Base-by-base conservation (phyloP, 30 jellyfish, hydroid and myxozoan species). In the Pseudorhiza aurosa region DNA sequence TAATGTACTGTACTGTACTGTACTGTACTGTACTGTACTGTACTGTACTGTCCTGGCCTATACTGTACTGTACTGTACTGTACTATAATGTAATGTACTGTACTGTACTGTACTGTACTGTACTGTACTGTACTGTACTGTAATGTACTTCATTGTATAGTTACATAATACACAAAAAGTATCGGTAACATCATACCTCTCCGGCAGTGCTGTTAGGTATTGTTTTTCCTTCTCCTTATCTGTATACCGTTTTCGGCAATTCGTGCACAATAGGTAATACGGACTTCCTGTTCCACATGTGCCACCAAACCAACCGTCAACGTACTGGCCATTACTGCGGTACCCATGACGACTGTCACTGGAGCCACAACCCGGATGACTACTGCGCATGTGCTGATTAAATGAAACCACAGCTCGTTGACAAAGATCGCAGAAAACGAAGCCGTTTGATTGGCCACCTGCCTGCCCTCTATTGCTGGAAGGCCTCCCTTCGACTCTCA, bases 271-370 rank as follows among this genome's bases (percentile, higher is more conserved):
- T 10, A 91, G 85, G 70, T 91, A 91, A 69, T 91, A 91, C n/a
- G 98, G 95, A 45, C 87, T 75, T 21, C 98, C 98, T 8, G 96
- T 83, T 57, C 98, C 98, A 63, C 98, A 91, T 0, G 77, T 57
- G 26, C 98, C 98, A 12, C 95, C 95, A 79, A 91, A 91, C 96
- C 95, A 91, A 4, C 98, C 95, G 26, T 85, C 95, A 17, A 85
- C 77, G 55, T 91, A 91, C 35, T 39, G 65, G 45, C 98, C 98
- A 65, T 76, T 83, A 58, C 98, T 91, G 40, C 98, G 93, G 84
- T 91, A 91, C 0, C 96, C 98, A 84, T 83, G 88, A 37, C 85
- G 81, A 72, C 93, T 91, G 87, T 83, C 73, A 71, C 72, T 65
- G 19, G 81, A 25, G 4, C 98, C 98, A 77, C 98, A 91, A 15